Evolutionary conservation across 2,797 vertebrate species (phyloP).

Genomic region (Chromobotia macracanthus): DNA sequence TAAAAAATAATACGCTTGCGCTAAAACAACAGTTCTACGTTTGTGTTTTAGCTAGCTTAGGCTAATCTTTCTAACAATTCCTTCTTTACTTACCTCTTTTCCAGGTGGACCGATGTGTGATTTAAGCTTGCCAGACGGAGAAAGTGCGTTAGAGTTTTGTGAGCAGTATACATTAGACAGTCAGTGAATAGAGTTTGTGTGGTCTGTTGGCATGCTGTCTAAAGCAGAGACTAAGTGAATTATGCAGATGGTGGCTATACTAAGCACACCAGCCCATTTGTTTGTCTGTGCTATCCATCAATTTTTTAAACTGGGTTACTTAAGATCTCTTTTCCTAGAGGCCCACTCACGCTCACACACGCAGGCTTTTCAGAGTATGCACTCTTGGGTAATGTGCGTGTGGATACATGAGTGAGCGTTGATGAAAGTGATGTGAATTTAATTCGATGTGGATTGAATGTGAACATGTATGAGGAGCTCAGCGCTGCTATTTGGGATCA

Average conservation of each 20-base stretch:
- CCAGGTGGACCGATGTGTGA: too few species aligned
- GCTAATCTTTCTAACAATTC: too few species aligned
- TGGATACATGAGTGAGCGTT: neutral
- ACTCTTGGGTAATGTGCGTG: neutral
- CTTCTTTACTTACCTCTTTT: too few species aligned
- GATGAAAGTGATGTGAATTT: neutral
- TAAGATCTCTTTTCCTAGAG: conserved; percentile 30
- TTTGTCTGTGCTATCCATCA: conserved; percentile 27
- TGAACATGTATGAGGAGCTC: neutral
- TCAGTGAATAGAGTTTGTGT: neutral
- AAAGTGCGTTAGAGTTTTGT: neutral
- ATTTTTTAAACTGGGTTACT: conserved; percentile 52
- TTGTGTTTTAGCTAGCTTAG: too few species aligned
- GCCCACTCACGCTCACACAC: neutral
- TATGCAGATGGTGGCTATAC: conserved; percentile 40
- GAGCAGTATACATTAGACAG: neutral
- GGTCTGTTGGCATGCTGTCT: neutral
- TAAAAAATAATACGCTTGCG: too few species aligned
- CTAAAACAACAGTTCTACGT: too few species aligned
- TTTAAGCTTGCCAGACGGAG: neutral
- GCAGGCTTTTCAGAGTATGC: conserved; percentile 2
- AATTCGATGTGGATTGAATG: neutral
- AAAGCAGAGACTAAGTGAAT: conserved; percentile 18
- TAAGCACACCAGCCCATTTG: conserved; percentile 24
- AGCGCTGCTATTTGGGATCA: neutral